A percentile compares a stretch with the other conserved stretches of the same genome.
Conservation (phyloP, 2,888 invertebrate species). For the Nemotelus nigrinus region DNA sequence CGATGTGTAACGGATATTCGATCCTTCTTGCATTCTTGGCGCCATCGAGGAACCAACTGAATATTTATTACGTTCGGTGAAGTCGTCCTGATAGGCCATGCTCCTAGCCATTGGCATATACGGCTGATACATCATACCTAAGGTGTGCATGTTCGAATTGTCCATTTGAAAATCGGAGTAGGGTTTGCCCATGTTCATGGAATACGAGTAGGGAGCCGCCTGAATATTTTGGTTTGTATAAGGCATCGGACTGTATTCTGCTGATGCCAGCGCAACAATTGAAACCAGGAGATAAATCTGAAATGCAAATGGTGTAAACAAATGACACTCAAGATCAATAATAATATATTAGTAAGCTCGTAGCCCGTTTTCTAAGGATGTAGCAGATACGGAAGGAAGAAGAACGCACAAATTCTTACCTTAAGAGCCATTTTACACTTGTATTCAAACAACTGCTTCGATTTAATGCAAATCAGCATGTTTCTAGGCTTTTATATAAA, state of each 20-base stretch:
- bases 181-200: neutral
- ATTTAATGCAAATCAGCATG: neutral
- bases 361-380: no score
- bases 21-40: neutral
- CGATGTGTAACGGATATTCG: conserved; percentile 29
- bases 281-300: conserved; percentile 11
- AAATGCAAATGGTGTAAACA: neutral
- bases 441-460: conserved; percentile 3
- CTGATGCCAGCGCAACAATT: conserved; percentile 22
- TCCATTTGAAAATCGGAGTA: conserved; percentile 27
- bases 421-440: conserved; percentile 4
- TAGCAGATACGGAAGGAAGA: no score
- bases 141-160: conserved; percentile 1
- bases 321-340: no score
- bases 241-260: neutral
- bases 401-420: neutral
- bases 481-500: conserved; percentile 18
- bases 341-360: no score
- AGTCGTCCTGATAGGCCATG: neutral
- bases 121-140: conserved; percentile 11
- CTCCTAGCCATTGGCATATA: neutral
- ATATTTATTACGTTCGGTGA: neutral
- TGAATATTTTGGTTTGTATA: neutral
- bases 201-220: neutral
- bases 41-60: neutral